phyloP scores from a whole-genome alignment of 2,888 invertebrate genomes.

The Bhutanitis thaidina region DNA sequence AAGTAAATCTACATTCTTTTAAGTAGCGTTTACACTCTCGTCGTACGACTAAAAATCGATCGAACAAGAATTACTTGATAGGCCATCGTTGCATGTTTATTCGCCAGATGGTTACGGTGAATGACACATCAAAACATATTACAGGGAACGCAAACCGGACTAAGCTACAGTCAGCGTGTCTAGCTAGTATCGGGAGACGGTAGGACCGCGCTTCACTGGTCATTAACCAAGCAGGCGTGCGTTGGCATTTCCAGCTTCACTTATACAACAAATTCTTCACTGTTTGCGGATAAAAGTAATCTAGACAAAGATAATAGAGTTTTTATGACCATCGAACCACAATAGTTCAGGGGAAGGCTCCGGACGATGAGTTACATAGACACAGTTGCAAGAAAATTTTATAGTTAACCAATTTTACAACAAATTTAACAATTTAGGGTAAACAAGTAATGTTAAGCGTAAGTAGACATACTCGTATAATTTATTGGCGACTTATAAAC shows the following conservation, averaged over 20 bases:
- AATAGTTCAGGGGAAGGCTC: constrained; percentile 19
- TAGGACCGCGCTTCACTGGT: constrained; percentile 19
- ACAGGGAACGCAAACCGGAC: constrained; percentile 18
- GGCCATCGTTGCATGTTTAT: constrained; percentile 1
- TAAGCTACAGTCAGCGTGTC: constrained; percentile 17
- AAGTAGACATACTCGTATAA: no score
- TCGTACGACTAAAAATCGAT: neutral
- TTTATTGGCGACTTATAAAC: no score
- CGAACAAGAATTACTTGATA: neutral
- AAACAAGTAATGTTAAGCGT: no score
- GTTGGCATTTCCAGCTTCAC: constrained; percentile 26
- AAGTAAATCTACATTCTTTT: neutral
- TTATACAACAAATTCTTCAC: constrained; percentile 40
- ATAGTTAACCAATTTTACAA: neutral
- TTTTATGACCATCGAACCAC: constrained; percentile 36
- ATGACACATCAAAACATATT: constrained; percentile 14
- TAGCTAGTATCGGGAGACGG: constrained; percentile 14
- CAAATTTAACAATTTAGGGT: neutral
- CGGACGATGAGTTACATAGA: constrained; percentile 23
- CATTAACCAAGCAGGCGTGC: constrained; percentile 29
- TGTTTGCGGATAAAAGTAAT: constrained; percentile 42
- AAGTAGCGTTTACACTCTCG: neutral
- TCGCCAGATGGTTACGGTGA: constrained; percentile 17
- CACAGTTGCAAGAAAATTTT: no score
- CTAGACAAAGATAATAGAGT: constrained; percentile 38